Evolutionary conservation across 2,113 vertebrate species (phyloP).

Genomic region (Eolophus roseicapilla): DNA sequence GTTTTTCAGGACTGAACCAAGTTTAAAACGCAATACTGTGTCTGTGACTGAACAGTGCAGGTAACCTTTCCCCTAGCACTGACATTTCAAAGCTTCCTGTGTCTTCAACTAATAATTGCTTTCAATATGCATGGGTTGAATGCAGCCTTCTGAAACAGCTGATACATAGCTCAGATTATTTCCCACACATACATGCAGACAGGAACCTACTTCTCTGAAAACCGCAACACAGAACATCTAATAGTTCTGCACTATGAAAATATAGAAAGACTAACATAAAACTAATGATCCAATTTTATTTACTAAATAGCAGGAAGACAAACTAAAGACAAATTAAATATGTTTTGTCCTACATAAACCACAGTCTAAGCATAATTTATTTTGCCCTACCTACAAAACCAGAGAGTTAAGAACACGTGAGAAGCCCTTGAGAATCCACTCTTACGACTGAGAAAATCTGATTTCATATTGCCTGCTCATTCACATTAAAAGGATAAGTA

Average conservation of each 20-base stretch:
- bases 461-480: neutral
- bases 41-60: neutral
- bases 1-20: neutral
- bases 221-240: neutral
- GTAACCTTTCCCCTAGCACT: neutral
- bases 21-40: neutral
- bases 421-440: neutral
- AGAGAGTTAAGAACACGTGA: neutral
- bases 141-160: neutral
- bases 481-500: neutral
- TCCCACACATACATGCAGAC: neutral
- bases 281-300: neutral
- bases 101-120: neutral
- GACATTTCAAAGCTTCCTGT: neutral
- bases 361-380: neutral
- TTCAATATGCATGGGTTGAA: neutral
- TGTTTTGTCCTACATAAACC: neutral
- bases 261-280: neutral
- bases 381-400: neutral
- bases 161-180: neutral
- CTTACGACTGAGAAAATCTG: neutral
- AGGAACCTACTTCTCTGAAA: neutral
- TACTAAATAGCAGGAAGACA: neutral
- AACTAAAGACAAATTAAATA: neutral
- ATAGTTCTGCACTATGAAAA: neutral